Evolutionary conservation across 1,140 invertebrate species (phyloP), one percentile per base, ranked within the genome.

Genomic region (Lamellibrachia luymesi): DNA sequence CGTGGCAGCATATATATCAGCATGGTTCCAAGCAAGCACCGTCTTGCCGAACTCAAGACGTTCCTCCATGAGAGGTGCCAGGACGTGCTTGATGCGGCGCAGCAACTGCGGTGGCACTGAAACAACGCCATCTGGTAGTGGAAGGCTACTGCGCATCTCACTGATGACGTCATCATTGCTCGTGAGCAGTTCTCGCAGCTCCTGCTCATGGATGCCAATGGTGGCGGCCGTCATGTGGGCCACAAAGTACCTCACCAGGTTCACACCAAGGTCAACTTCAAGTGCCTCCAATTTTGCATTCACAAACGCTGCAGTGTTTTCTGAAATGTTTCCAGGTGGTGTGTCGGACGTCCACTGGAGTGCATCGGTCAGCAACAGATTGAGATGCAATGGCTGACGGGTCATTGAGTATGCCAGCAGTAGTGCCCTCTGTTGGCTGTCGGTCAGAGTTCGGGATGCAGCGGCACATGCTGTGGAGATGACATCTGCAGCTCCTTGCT

Each of bases 361-460:
- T n/a, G 95, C 96, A 91, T 95, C 94, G 93, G 95, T 95, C 50
- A 95, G 91, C 2, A 95, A 92, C 4, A 96, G 91, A 93, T 95
- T 96, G 50, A 96, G 93, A 92, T 94, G 95, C 91, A 96, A 93
- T 38, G 95, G 95, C 49, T 49, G 27, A 10, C 49, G 38, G 17
- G 90, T 50, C 13, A 50, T n/a, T 5, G 5, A 8, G 50, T 38
- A 38, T 5, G 50, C 89, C 50, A 22, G 6, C 13, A 38, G 25
- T 38, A 93, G 4, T 22, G 49, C 89, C 49, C 50, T 51, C 90
- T 91, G 50, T 51, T 93, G 93, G 49, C 51, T 38, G 51, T 49
- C 7, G 49, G 93, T 80, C 5, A 93, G 93, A 17, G 90, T 91
- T 52, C 93, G n/a, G n/a, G 50, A 38, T 2, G 25, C 50, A 38